A percentile compares a stretch with the other conserved stretches of the same genome.
Conservation (phyloP, 2,797 vertebrate species). For the Syndactyla subalaris region DNA sequence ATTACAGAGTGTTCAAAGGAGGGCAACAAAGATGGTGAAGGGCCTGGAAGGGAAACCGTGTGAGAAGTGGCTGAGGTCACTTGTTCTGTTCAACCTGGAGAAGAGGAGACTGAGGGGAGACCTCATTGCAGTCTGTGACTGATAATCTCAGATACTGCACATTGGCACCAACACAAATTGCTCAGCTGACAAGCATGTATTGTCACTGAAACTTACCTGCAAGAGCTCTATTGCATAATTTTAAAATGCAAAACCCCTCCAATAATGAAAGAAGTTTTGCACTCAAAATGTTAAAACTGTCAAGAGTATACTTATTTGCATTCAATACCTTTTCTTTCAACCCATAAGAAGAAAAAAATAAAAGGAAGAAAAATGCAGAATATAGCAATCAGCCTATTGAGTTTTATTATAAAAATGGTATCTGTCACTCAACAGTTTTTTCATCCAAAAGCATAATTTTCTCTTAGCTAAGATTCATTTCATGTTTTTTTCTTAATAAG, state of each 20-base stretch:
- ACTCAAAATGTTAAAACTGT: neutral
- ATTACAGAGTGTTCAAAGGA: too few relatives aligned
- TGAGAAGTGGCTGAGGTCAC: too few relatives aligned
- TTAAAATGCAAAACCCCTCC: neutral
- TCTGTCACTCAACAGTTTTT: slow-evolving; percentile 76
- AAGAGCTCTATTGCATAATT: neutral
- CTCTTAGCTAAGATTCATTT: slow-evolving; percentile 80
- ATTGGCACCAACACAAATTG: neutral
- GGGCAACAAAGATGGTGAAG: too few relatives aligned
- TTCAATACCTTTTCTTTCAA: neutral
- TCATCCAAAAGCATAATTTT: slow-evolving; percentile 80
- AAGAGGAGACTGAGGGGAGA: too few relatives aligned
- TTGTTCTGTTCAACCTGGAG: too few relatives aligned
- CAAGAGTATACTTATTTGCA: neutral
- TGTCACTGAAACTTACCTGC: neutral
- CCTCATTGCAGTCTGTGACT: too few relatives aligned
- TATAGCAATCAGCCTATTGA: neutral
- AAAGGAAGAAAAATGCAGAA: neutral
- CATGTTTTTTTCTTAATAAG: slow-evolving; percentile 79
- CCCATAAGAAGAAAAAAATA: neutral
- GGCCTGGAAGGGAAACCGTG: too few relatives aligned
- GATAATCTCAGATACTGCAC: neutral
- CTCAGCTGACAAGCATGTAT: neutral
- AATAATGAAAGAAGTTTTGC: neutral
- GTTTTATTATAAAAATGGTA: neutral